Evolutionary conservation across 2,888 invertebrate species (phyloP), one percentile per base, ranked within the genome.

Genomic region (Athetis lepigone): DNA sequence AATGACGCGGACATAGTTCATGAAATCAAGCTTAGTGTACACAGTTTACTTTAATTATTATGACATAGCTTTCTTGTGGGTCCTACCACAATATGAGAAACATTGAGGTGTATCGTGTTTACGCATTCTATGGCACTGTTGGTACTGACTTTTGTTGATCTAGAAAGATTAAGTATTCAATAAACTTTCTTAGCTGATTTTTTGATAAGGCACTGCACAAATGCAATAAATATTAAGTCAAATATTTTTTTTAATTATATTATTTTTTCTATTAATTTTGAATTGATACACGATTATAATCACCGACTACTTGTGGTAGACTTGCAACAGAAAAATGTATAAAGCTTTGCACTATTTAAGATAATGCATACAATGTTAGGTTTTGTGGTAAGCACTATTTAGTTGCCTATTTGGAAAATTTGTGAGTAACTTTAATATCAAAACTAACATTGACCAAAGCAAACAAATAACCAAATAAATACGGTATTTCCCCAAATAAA

Each of bases 1-100:
- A 90, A 92, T 90, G 89, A 90, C 84, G 87, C 86, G 86, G 89
- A 89, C 91, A 90, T 91, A 91, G 88, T 83, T 86, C 81, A 86
- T 87, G 87, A 87, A 86, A 87, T 87, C 85, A 86, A 87, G 86
- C 86, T 81, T 79, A 74, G 69, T 70, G 64, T 52, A 52, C 76
- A 77, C 79, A 76, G 76, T 77, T 77, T 75, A 70, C 75, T 82
- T 83, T 83, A 83, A 84, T 85, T 82, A 83, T 79, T 79, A 81
- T 81, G 75, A 79, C 78, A 82, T 83, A 73, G 80, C 80, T 82
- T 83, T 83, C 78, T 62, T 69, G 62, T 66, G 50, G 43, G 50
- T 33, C 19, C 56, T 49, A 47, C 5, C 45, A 51, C 61, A 76
- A 42, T 63, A 47, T 56, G 51, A 52, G 23, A 78, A 59, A 59